Base-by-base conservation (phyloP, 2,113 vertebrate species). In the Acrocephalus kingi region DNA sequence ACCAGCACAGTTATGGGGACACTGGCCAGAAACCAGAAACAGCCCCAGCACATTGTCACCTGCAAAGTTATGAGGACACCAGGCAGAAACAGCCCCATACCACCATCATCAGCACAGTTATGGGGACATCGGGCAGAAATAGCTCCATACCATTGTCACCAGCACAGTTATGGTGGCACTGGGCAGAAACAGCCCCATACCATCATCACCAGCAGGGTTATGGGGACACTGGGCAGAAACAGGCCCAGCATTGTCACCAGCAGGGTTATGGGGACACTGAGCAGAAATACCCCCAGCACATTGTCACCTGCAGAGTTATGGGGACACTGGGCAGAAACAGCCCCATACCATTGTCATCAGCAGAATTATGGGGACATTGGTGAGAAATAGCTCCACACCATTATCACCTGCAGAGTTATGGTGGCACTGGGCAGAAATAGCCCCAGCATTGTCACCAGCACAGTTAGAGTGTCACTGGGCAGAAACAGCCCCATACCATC, bases 261-360 rank as follows among this genome's bases (percentile, higher is more conserved):
- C 22, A 58, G 13, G 15, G 22, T 15, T 16, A 30, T 7, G 30
- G 52, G 5, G 52, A 19, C 54, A 55, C 18, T 20, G 54, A 22
- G 54, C 30, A 55, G 54, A 5, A 21, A 55, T 11, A 33, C 17
- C 30, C 30, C 30, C 30, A 55, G 45, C 17, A 54, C 17, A 54
- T 7, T 24, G n/a, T 59, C 56, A 59, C 56, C 56, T 2, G 22
- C 22, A 59, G 14, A 24, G 23, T 11, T 16, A 31, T 6, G 10
- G 0, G 39, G 46, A 22, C 25, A 0, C 27, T 1, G 74, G 55
- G 6, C 74, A 78, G 43, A 21, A 31, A 21, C 6, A 63, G 0
- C 56, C 7, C 41, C 43, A 17, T 2, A 31, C 31, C 54, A 55
- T 19, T 69, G 67, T 30, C 67, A 68, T 45, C 43, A 10, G 64